phyloP scores from a whole-genome alignment of 2,113 vertebrate genomes.

The Oplegnathus fasciatus region DNA sequence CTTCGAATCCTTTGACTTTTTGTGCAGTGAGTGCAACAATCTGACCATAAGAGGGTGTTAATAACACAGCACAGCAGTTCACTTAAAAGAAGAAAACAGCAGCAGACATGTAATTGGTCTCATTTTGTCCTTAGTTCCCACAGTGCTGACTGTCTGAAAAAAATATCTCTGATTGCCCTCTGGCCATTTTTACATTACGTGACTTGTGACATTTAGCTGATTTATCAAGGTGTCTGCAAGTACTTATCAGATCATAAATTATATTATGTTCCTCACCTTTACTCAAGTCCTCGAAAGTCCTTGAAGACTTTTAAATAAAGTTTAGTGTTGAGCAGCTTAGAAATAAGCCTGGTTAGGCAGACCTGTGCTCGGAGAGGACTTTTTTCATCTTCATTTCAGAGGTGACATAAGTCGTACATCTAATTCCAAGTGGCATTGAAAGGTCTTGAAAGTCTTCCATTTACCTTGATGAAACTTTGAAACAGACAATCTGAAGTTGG shows the following conservation, averaged over 20 bases:
- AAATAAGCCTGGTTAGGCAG: constrained; percentile 21
- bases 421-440: constrained; percentile 38
- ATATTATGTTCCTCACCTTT: background rate
- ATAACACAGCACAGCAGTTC: constrained; percentile 4
- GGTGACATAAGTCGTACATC: constrained; percentile 21
- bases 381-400: constrained; percentile 34
- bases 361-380: constrained; percentile 18
- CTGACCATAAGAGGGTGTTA: background rate
- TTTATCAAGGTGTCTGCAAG: constrained; percentile 5
- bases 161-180: constrained; percentile 11
- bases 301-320: constrained; percentile 37
- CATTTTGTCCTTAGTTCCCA: constrained; percentile 3
- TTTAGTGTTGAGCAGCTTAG: constrained; percentile 28
- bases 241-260: constrained; percentile 21
- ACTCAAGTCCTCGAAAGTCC: constrained; percentile 31
- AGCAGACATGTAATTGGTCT: background rate
- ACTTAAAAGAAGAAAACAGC: background rate
- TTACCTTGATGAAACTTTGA: constrained; percentile 37
- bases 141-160: constrained; percentile 7
- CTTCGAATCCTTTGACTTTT: background rate
- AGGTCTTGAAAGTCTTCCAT: constrained; percentile 14
- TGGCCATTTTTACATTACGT: constrained; percentile 15
- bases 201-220: constrained; percentile 31
- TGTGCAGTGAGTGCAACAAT: constrained; percentile 9
- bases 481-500: constrained; percentile 7